Percentiles rank a stretch among this genome's conserved stretches.
These are phyloP conservation scores for Willisornis vidua DNA, from an alignment of 2,113 vertebrate species.

Conservation along the genomic window DNA sequence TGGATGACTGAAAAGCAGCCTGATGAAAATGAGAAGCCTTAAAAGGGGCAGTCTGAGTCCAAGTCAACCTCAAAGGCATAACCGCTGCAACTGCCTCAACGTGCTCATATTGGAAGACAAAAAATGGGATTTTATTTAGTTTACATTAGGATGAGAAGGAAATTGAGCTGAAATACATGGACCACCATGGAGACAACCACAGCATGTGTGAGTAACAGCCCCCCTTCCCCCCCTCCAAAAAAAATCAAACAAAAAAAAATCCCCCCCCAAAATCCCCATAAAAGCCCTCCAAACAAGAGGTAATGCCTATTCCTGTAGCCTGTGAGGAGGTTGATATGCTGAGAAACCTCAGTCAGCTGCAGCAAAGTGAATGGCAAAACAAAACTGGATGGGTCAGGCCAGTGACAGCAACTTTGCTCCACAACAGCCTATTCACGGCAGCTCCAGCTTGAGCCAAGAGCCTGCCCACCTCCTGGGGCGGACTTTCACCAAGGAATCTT, in stretches of 20 bases:
- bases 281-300: neutral
- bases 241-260: neutral
- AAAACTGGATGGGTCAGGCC: neutral
- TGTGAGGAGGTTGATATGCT: neutral
- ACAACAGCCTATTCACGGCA: neutral
- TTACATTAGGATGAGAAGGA: neutral
- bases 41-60: neutral
- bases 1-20: neutral
- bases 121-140: neutral
- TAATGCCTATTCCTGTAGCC: neutral
- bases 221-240: no score
- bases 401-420: neutral
- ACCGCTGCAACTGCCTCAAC: neutral
- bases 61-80: neutral
- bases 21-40: neutral
- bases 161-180: neutral
- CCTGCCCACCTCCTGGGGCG: neutral
- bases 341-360: neutral
- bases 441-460: neutral
- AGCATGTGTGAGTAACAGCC: accelerated
- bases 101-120: neutral
- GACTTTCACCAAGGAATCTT: neutral
- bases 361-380: neutral
- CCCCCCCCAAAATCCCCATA: no score
- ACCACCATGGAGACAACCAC: neutral